Conservation (phyloP, 2,888 invertebrate genomes). For the Brachypterus glaber region DNA sequence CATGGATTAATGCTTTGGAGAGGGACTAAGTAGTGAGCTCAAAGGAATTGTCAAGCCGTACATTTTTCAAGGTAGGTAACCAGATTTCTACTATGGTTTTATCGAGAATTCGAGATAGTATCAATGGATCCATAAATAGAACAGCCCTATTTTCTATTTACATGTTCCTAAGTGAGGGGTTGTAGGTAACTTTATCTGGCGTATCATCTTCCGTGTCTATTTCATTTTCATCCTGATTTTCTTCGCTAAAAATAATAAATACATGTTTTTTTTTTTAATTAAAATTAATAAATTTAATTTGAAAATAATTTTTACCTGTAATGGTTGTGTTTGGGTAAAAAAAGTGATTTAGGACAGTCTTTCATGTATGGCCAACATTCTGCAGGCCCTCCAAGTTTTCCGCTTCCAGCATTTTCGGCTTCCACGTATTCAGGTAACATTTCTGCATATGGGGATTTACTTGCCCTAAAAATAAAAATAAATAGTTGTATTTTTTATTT, state of each 20-base stretch:
- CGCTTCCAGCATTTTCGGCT: constrained; percentile 68
- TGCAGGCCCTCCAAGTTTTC: constrained; percentile 49
- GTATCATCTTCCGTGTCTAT: constrained; percentile 18
- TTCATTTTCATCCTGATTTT: constrained; percentile 12
- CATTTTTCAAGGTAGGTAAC: too few relatives aligned
- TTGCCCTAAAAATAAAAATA: constrained; percentile 50
- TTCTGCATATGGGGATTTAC: constrained; percentile 68
- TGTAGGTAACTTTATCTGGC: constrained; percentile 32
- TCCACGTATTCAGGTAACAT: constrained; percentile 67
- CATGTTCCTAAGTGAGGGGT: constrained; percentile 29
- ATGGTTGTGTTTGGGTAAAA: constrained; percentile 47
- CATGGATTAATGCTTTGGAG: too few relatives aligned
- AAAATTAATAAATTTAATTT: too few relatives aligned
- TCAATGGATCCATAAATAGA: too few relatives aligned
- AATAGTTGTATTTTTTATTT: too few relatives aligned
- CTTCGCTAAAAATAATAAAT: neutral
- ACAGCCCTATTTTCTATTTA: too few relatives aligned
- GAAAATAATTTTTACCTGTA: constrained; percentile 44
- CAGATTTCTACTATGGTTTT: too few relatives aligned
- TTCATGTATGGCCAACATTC: constrained; percentile 83
- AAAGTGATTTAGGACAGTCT: constrained; percentile 73
- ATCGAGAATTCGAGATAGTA: too few relatives aligned
- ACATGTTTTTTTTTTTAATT: neutral
- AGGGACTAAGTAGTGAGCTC: too few relatives aligned
- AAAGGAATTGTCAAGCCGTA: too few relatives aligned